Conservation (phyloP, 2,888 invertebrate genomes). For the Diarsia brunnea region DNA sequence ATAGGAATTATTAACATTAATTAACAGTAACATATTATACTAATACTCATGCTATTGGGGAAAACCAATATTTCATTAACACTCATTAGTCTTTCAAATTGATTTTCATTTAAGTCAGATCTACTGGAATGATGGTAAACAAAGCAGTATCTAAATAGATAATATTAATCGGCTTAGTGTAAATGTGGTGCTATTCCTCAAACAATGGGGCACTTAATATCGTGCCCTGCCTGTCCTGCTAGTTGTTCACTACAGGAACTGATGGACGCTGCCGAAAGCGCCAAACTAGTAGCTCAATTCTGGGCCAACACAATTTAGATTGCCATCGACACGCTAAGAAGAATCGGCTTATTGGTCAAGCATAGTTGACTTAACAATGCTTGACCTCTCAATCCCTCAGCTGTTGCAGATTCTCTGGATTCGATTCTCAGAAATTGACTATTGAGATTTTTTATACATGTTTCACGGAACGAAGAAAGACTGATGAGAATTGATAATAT, state of each 20-base stretch:
- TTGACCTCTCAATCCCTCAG: background rate
- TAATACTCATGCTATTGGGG: constrained; percentile 23
- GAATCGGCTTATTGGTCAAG: constrained; percentile 2
- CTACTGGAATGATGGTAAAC: constrained; percentile 1
- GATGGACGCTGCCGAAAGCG: no score
- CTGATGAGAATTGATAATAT: background rate
- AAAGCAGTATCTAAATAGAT: background rate
- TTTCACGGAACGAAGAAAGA: background rate
- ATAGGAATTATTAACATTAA: constrained; percentile 33
- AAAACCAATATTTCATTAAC: constrained; percentile 23
- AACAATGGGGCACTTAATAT: no score
- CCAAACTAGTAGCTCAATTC: no score
- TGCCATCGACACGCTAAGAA: no score
- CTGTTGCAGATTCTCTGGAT: background rate
- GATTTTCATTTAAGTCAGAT: background rate
- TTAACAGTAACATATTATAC: constrained; percentile 15
- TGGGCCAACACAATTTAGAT: no score
- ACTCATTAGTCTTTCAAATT: constrained; percentile 45
- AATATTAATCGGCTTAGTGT: background rate
- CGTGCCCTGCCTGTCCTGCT: no score
- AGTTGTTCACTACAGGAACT: no score
- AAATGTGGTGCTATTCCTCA: no score
- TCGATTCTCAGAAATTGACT: background rate
- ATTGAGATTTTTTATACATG: no score
- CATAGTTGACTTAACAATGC: background rate